phyloP scores from a whole-genome alignment of 2,113 vertebrate genomes.

The Leptosomus discolor region DNA sequence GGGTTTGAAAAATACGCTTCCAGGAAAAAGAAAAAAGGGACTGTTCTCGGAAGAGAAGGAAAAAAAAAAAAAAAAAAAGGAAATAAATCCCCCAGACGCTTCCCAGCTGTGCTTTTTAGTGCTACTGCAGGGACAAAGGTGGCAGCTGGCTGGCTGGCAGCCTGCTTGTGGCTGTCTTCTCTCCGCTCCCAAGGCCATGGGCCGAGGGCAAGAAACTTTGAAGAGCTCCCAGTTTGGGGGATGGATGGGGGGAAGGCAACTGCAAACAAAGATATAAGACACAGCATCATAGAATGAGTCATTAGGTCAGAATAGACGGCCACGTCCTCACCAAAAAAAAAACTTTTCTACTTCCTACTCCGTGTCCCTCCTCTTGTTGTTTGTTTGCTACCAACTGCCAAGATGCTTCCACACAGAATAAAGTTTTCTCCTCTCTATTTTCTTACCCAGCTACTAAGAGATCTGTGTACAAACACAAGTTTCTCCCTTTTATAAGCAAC shows the following conservation, averaged over 20 bases:
- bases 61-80: not conserved
- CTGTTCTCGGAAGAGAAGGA: not conserved
- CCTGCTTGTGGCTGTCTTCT: not conserved
- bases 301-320: no score
- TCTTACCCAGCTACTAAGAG: not conserved
- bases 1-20: not conserved
- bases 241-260: not conserved
- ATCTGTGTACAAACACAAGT: not conserved
- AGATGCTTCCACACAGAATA: not conserved
- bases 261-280: not conserved
- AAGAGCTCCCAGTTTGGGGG: not conserved
- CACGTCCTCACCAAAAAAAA: not conserved
- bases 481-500: not conserved
- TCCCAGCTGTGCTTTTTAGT: slow-evolving; percentile 2
- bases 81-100: not conserved
- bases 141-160: slow-evolving; percentile 14
- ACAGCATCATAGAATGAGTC: no score
- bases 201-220: not conserved
- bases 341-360: not conserved
- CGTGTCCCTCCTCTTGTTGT: accelerated
- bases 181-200: not conserved
- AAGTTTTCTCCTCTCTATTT: not conserved
- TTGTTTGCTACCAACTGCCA: not conserved
- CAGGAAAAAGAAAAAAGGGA: not conserved
- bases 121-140: not conserved